phyloP scores from a whole-genome alignment of 2,113 vertebrate species.

The Hypanus sabinus region DNA sequence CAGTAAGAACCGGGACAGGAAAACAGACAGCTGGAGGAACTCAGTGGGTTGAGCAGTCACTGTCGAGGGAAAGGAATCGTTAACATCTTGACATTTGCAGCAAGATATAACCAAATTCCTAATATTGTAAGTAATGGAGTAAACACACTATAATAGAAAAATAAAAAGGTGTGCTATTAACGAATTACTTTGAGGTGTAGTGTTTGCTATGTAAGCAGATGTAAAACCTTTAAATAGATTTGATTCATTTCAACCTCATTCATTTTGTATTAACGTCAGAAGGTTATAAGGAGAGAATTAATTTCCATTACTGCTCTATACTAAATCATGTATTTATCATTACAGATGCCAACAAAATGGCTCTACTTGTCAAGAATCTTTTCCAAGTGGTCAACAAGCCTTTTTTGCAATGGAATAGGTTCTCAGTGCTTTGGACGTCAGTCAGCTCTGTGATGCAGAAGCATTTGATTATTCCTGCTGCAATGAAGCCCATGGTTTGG shows the following conservation, averaged over 20 bases:
- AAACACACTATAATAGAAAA: neutral
- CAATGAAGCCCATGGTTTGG: conserved; percentile 38
- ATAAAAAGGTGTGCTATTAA: neutral
- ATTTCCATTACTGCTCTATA: neutral
- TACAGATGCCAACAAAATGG: conserved; percentile 51
- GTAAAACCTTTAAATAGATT: neutral
- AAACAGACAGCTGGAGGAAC: no score
- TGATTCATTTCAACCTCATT: neutral
- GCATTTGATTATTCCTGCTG: conserved; percentile 43
- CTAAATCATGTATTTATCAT: neutral
- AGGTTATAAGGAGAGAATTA: neutral
- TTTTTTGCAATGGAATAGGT: conserved; percentile 43
- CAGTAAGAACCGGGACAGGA: no score
- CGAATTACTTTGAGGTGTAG: neutral
- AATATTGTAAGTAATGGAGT: neutral
- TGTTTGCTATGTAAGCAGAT: neutral
- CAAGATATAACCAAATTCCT: neutral
- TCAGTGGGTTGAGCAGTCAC: neutral
- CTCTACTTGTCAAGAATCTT: conserved; percentile 49
- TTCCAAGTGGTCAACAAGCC: conserved; percentile 46
- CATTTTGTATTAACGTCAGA: neutral
- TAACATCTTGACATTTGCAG: no score
- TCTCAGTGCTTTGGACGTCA: conserved; percentile 39
- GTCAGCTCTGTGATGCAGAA: conserved; percentile 42
- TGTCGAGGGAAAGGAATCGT: neutral